Evolutionary conservation across 2,888 invertebrate species (phyloP).

Genomic region (Glyphotaelius pellucidus): DNA sequence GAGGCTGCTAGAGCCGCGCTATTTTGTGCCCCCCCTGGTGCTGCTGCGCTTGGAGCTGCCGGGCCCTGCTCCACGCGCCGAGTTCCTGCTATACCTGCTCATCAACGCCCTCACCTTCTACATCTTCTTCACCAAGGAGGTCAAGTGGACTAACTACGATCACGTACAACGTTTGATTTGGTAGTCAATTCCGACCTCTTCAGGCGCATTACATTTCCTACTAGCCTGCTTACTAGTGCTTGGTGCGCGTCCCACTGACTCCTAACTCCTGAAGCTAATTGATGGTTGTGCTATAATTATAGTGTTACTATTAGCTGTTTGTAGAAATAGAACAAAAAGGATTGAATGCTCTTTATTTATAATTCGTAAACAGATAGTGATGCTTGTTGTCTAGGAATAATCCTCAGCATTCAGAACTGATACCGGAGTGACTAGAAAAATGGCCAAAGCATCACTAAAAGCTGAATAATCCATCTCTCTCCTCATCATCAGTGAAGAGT

Average conservation of each 20-base stretch:
- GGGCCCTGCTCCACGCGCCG: constrained; percentile 76
- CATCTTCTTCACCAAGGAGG: constrained; percentile 87
- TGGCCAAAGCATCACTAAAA: no score
- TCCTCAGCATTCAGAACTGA: background rate
- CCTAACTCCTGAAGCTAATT: background rate
- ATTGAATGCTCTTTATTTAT: background rate
- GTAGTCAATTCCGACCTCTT: constrained; percentile 74
- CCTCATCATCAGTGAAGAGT: no score
- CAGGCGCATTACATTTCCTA: no score
- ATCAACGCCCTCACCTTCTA: constrained; percentile 85
- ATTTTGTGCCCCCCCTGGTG: constrained; percentile 94
- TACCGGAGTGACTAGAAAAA: no score
- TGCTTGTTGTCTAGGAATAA: background rate
- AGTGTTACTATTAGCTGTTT: background rate
- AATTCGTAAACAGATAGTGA: background rate
- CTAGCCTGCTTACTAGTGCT: no score
- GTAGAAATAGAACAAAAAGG: background rate
- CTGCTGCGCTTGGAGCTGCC: constrained; percentile 85
- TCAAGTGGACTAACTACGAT: constrained; percentile 85
- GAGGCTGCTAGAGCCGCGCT: constrained; percentile 93
- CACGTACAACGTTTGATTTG: constrained; percentile 92
- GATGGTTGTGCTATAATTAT: background rate
- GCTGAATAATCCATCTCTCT: no score
- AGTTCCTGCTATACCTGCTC: constrained; percentile 80
- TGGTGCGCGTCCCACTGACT: background rate